phyloP scores from a whole-genome alignment of 2,113 vertebrate species.

The Pimephales promelas region DNA sequence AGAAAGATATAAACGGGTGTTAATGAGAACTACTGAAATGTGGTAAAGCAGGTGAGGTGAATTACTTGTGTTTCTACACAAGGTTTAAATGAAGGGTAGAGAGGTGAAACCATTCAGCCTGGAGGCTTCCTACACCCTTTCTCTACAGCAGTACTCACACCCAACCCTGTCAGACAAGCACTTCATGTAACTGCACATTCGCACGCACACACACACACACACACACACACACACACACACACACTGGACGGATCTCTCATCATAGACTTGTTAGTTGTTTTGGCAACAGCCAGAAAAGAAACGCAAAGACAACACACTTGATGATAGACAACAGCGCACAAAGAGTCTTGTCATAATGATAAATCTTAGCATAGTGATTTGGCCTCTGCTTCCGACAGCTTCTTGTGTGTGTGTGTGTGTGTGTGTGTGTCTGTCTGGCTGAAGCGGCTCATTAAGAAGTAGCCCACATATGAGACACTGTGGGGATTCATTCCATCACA shows the following conservation, averaged over 20 bases:
- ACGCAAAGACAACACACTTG: slow-evolving; percentile 63
- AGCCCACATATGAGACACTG: slow-evolving; percentile 4
- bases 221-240: too few species aligned
- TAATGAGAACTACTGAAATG: slow-evolving; percentile 48
- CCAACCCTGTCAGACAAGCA: slow-evolving; percentile 58
- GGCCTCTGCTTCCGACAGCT: slow-evolving; percentile 34
- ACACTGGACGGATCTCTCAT: slow-evolving; percentile 29
- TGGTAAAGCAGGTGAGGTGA: slow-evolving; percentile 32
- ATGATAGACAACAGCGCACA: slow-evolving; percentile 51
- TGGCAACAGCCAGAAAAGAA: slow-evolving; percentile 65
- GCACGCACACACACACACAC: slow-evolving; percentile 50
- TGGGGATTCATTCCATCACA: slow-evolving; percentile 32
- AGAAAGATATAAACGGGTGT: slow-evolving; percentile 23
- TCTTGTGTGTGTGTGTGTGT: too few species aligned
- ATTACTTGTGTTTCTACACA: slow-evolving; percentile 39
- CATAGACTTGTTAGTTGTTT: slow-evolving; percentile 60
- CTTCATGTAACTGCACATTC: slow-evolving; percentile 67
- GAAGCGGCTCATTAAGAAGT: slow-evolving; percentile 47
- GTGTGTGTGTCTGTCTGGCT: slow-evolving; percentile 43
- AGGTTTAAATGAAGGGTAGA: slow-evolving; percentile 40
- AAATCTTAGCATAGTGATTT: slow-evolving; percentile 46
- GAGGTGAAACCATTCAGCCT: slow-evolving; percentile 39
- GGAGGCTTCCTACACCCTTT: slow-evolving; percentile 45
- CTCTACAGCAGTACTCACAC: slow-evolving; percentile 36
- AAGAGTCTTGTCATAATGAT: slow-evolving; percentile 47